Evolutionary conservation across 2,888 invertebrate species (phyloP).

Genomic region (Dolomedes plantarius): DNA sequence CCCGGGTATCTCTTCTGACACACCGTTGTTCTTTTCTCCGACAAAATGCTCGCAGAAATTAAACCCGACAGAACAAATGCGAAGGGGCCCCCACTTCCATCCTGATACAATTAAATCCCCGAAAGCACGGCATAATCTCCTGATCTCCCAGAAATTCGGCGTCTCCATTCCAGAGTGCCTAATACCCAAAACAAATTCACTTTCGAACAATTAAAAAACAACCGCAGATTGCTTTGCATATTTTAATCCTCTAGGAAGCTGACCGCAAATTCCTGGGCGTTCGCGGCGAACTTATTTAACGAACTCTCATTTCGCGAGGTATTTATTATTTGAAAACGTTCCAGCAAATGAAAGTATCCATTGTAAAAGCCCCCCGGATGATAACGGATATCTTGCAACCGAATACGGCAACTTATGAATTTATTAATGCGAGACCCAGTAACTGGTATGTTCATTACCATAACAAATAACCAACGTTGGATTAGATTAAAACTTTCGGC

Average conservation of each 20-base stretch:
- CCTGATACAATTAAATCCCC: too few species aligned
- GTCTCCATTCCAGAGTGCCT: too few species aligned
- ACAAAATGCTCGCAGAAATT: too few species aligned
- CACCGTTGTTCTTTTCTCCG: too few species aligned
- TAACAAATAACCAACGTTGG: slow-evolving; percentile 3
- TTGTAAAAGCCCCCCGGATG: not conserved
- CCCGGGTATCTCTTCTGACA: too few species aligned
- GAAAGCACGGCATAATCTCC: too few species aligned
- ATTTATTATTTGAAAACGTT: slow-evolving; percentile 5
- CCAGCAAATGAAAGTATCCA: not conserved
- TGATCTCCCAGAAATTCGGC: too few species aligned
- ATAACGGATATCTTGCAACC: not conserved
- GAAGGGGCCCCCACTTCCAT: too few species aligned
- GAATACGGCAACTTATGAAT: not conserved
- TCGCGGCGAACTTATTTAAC: not conserved
- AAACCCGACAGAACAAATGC: too few species aligned
- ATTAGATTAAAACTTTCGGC: slow-evolving; percentile 12
- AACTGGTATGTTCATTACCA: not conserved
- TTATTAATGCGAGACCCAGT: slow-evolving; percentile 1
- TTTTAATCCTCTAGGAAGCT: not conserved
- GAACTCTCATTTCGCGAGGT: not conserved
- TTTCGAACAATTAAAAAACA: too few species aligned
- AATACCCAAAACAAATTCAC: too few species aligned
- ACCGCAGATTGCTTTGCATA: not conserved
- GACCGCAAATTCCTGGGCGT: not conserved